Percentiles rank a stretch among this genome's conserved stretches.
Conservation (phyloP, 2,888 invertebrate species). For the Hylaea fasciaria region DNA sequence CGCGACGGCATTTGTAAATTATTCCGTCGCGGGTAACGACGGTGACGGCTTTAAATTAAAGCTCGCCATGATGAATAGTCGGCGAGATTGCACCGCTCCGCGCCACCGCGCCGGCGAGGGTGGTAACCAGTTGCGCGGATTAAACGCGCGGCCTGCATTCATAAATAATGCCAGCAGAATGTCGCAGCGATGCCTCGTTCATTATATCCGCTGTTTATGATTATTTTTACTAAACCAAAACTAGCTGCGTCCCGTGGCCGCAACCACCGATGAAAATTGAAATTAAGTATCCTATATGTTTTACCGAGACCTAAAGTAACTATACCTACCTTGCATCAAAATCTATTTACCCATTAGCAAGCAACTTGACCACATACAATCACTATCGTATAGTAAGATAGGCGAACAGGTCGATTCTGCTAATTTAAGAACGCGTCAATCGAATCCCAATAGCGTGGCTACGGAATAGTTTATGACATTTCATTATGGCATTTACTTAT, state of each 20-base stretch:
- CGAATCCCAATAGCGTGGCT: too few relatives aligned
- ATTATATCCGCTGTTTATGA: not conserved
- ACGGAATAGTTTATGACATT: too few relatives aligned
- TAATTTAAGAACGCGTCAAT: too few relatives aligned
- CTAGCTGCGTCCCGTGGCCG: not conserved
- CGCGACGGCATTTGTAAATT: slow-evolving; percentile 55
- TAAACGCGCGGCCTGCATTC: slow-evolving; percentile 30
- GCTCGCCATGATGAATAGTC: slow-evolving; percentile 63
- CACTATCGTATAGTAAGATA: too few relatives aligned
- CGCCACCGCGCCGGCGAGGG: slow-evolving; percentile 32
- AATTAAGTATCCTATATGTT: too few relatives aligned
- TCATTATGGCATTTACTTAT: too few relatives aligned
- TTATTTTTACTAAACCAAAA: not conserved
- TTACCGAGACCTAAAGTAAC: too few relatives aligned
- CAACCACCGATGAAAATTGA: too few relatives aligned
- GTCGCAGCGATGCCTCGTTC: slow-evolving; percentile 13
- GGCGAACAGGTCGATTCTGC: too few relatives aligned
- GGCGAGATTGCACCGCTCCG: slow-evolving; percentile 19
- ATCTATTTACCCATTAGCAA: too few relatives aligned
- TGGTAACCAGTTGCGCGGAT: slow-evolving; percentile 20
- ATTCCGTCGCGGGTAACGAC: slow-evolving; percentile 61
- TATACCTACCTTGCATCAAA: too few relatives aligned
- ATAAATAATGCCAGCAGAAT: slow-evolving; percentile 32
- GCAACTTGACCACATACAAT: too few relatives aligned
- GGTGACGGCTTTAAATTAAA: slow-evolving; percentile 73